Percentiles rank a stretch among this genome's conserved stretches.
Evolutionary conservation across 2,113 vertebrate species (phyloP).

Genomic region (Silurus glanis): DNA sequence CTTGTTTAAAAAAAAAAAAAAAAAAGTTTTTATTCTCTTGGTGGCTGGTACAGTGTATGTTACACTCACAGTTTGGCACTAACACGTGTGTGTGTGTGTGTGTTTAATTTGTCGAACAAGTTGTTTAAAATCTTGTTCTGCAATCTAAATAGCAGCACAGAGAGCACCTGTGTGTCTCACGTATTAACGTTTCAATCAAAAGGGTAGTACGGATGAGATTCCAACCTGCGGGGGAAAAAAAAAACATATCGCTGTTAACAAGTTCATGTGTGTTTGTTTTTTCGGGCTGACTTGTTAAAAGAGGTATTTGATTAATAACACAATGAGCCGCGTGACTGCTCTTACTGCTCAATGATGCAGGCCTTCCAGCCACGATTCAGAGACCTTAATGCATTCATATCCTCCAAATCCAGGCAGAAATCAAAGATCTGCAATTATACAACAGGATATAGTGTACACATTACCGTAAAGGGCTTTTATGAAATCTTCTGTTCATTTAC

Average conservation of each 20-base stretch:
- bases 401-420: constrained; percentile 69
- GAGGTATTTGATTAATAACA: neutral
- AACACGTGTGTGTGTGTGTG: neutral
- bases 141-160: neutral
- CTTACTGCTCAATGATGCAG: constrained; percentile 58
- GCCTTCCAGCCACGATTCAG: constrained; percentile 70
- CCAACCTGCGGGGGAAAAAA: constrained; percentile 55
- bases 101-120: neutral
- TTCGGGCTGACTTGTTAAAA: neutral
- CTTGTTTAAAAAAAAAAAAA: neutral
- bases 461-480: neutral
- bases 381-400: constrained; percentile 62
- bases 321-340: neutral
- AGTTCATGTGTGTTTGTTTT: neutral
- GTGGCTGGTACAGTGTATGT: neutral
- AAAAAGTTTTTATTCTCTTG: neutral
- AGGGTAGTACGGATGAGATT: constrained; percentile 74
- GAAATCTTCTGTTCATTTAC: neutral
- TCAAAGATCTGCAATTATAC: constrained; percentile 70
- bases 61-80: constrained; percentile 2
- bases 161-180: neutral
- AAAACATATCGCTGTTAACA: neutral
- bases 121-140: neutral
- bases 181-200: constrained; percentile 56
- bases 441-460: neutral